These are phyloP conservation scores for Akabosia matsudoensis DNA, from an alignment of 1,140 invertebrate species.

Conservation along the genomic window DNA sequence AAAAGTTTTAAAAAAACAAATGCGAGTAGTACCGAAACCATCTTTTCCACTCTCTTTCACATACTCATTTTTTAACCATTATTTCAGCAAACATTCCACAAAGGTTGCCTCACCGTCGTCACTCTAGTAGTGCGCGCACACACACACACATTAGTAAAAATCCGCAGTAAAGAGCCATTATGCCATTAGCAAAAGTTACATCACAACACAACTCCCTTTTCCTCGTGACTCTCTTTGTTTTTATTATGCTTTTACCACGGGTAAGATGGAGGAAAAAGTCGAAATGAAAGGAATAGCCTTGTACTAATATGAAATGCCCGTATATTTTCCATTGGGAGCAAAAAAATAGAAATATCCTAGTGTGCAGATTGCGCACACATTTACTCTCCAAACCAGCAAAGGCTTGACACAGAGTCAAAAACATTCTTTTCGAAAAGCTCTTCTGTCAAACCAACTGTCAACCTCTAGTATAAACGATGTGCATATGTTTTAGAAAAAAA, in stretches of 20 bases:
- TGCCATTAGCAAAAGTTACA: not conserved
- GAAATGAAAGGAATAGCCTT: not conserved
- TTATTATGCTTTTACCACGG: not conserved
- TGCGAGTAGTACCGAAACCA: not conserved
- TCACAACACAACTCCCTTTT: not conserved
- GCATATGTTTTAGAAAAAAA: conserved; percentile 11
- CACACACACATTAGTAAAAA: too few relatives aligned
- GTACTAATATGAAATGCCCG: not conserved
- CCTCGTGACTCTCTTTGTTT: not conserved
- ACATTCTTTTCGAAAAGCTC: conserved; percentile 9
- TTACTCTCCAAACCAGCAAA: not conserved
- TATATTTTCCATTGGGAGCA: not conserved
- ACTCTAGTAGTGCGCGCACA: too few relatives aligned
- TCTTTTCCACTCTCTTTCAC: not conserved
- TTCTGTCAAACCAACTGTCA: conserved; percentile 24
- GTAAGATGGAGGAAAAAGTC: not conserved
- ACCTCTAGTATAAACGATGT: conserved; percentile 11
- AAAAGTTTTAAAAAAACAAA: not conserved
- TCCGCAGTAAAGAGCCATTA: too few relatives aligned
- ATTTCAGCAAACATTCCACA: conserved; percentile 16
- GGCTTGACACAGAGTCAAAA: conserved; percentile 18
- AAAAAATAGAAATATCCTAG: not conserved
- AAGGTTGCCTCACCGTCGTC: conserved; percentile 4
- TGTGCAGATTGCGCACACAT: not conserved
- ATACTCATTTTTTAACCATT: not conserved